Base-by-base conservation (phyloP, 2,888 invertebrate species). In the Andricus curvator region DNA sequence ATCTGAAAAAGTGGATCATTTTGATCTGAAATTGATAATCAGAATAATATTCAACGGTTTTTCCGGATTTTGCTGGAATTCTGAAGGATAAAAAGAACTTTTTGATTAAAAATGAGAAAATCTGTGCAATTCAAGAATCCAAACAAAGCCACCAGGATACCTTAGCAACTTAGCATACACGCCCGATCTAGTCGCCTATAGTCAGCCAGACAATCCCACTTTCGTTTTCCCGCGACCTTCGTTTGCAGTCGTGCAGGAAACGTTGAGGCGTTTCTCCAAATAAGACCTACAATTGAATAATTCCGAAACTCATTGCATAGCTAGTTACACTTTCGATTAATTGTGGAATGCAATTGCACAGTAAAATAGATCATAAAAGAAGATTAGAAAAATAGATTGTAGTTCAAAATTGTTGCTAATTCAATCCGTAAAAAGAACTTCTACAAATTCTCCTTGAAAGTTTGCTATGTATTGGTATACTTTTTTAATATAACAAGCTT, bases 141-240 rank as follows among this genome's bases (percentile, higher is more conserved):
- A 13, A 74, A 74, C 51, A 74, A 74, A 56, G 56, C 33, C 56
- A 74, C 51, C 33, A 44, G 70, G 51, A 70, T 70, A 70, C 51
- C 56, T 56, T 37, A 13, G 74, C n/a, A 56, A 51, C 74, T 56
- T 74, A 33, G 56, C 33, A 56, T 74, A 33, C 74, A 56, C 74
- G 51, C 56, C 56, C 74, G 74, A 74, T 74, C 51, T 74, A 74
- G 74, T 74, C 74, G 74, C 48, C 33, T 74, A 70, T 56, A 70
- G 48, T 51, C 20, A 51, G 60, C 25, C 74, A 74, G 74, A 56
- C 74, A 74, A 74, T 74, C 74, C 33, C 33, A 74, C 74, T 74
- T 74, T 74, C 74, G 74, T 74, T 74, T 74, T 74, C 74, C 74
- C 74, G 74, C 74, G 74, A 74, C 74, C 74, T 74, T 74, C 74